phyloP scores from a whole-genome alignment of 2,797 vertebrate species.

The Naso thynnoides region DNA sequence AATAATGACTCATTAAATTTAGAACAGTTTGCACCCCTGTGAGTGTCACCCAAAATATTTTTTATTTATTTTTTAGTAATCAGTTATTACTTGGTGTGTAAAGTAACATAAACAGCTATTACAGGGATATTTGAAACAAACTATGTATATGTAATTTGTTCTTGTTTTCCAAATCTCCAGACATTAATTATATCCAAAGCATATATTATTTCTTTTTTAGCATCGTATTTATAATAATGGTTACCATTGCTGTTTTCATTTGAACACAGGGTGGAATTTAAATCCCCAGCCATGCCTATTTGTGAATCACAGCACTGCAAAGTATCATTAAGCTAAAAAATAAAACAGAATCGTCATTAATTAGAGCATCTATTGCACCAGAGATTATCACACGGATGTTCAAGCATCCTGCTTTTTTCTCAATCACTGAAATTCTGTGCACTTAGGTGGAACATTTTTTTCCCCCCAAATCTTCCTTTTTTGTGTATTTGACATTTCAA shows the following conservation, averaged over 20 bases:
- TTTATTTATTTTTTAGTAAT: background rate
- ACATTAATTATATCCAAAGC: slow-evolving; percentile 25
- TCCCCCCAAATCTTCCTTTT: background rate
- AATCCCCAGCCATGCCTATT: background rate
- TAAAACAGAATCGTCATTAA: background rate
- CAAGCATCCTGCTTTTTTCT: background rate
- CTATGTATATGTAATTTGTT: slow-evolving; percentile 12
- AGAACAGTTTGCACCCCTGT: background rate
- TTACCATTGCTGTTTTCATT: background rate
- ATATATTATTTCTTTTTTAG: slow-evolving; percentile 14
- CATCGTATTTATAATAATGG: background rate
- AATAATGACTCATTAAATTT: slow-evolving; percentile 5
- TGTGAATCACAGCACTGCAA: slow-evolving; percentile 2
- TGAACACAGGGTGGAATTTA: slow-evolving; percentile 1
- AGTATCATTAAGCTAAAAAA: background rate
- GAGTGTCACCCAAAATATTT: background rate
- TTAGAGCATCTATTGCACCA: background rate
- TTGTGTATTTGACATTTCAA: slow-evolving; percentile 34
- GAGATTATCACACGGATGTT: background rate
- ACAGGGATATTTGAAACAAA: slow-evolving; percentile 15
- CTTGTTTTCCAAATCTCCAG: slow-evolving; percentile 20
- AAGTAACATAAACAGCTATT: background rate
- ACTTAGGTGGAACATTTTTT: background rate
- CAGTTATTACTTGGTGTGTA: background rate
- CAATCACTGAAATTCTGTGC: background rate